These are phyloP conservation scores for Ochropacha duplaris DNA, from an alignment of 2,888 invertebrate species.

Conservation along the genomic window DNA sequence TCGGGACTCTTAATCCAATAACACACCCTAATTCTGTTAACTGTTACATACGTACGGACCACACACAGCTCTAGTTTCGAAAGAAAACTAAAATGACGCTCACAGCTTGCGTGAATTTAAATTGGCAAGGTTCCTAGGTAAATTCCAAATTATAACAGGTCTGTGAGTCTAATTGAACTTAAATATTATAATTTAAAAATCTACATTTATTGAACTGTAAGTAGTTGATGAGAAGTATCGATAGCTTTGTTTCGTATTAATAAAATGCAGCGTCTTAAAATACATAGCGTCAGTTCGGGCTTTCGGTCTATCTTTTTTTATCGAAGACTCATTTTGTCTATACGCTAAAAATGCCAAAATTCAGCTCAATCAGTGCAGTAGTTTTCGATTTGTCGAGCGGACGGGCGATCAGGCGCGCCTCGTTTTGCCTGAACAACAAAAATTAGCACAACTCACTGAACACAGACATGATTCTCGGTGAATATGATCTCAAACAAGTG, in stretches of 20 bases:
- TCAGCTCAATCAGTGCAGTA: constrained; percentile 3
- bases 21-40: not conserved
- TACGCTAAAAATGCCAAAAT: constrained; percentile 3
- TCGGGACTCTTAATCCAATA: constrained; percentile 11
- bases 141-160: not conserved
- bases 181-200: not conserved
- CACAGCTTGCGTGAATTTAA: not conserved
- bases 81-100: not conserved
- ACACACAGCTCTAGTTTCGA: not conserved
- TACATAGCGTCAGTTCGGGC: not conserved
- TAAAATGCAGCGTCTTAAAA: not conserved
- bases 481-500: constrained; percentile 1
- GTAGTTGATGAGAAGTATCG: not conserved
- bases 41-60: not conserved
- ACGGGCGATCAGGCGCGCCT: constrained; percentile 1
- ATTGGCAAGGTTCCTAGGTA: not conserved
- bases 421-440: not conserved
- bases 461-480: not conserved
- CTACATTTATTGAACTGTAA: not conserved
- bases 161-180: not conserved
- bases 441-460: constrained; percentile 3
- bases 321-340: not conserved
- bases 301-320: not conserved
- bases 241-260: not conserved
- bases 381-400: constrained; percentile 4